Conservation (phyloP, 1,140 invertebrate species). For the Zaprionus camerounensis region DNA sequence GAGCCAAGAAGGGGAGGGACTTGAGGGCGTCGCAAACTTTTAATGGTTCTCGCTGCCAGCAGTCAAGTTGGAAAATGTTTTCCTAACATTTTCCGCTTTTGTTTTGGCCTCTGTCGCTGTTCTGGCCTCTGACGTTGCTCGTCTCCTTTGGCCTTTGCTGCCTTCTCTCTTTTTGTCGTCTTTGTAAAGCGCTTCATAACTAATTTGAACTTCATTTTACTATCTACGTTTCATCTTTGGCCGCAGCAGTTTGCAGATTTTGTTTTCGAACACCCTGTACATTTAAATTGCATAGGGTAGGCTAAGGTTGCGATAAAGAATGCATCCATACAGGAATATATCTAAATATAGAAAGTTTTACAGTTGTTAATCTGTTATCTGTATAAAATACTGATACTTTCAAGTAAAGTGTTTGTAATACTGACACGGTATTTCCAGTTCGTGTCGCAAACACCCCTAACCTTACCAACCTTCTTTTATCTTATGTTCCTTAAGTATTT, state of each 20-base stretch:
- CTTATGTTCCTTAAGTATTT: not conserved
- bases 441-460: not conserved
- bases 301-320: not conserved
- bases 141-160: constrained; percentile 45
- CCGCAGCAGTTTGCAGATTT: constrained; percentile 23
- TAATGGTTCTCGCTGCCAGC: constrained; percentile 66
- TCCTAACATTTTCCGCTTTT: constrained; percentile 46
- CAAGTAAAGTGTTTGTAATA: not conserved
- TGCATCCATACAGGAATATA: no score
- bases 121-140: constrained; percentile 29
- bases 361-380: not conserved
- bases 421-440: not conserved
- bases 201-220: constrained; percentile 78
- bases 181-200: constrained; percentile 62
- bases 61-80: constrained; percentile 69
- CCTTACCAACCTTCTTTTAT: not conserved
- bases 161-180: constrained; percentile 26
- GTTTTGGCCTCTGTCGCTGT: constrained; percentile 45
- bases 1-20: not conserved
- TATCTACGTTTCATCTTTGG: constrained; percentile 60
- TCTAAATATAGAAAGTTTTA: no score
- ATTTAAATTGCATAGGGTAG: not conserved
- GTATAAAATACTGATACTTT: not conserved
- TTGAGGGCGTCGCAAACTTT: constrained; percentile 56
- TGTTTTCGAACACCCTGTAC: not conserved